These are phyloP conservation scores for Mesocricetus auratus DNA, from an alignment of 2,113 vertebrate species.

Conservation along the genomic window DNA sequence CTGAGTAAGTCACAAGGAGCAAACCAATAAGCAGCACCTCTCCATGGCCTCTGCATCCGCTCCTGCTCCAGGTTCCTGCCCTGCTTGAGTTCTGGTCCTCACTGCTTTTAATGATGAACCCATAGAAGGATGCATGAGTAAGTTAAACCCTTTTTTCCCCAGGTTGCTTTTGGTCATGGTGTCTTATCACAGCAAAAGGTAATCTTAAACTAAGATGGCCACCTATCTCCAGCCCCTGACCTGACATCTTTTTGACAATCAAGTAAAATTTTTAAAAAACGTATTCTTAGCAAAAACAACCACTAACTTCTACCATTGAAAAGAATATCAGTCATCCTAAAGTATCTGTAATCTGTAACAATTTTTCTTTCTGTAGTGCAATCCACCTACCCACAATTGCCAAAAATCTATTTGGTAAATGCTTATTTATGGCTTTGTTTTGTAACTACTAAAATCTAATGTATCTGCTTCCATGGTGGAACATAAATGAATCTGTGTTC, in stretches of 20 bases:
- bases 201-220: background rate
- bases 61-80: background rate
- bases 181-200: background rate
- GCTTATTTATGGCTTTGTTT: background rate
- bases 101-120: background rate
- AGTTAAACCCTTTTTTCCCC: background rate
- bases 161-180: background rate
- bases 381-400: background rate
- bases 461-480: background rate
- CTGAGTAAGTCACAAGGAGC: background rate
- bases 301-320: background rate
- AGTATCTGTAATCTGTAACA: background rate
- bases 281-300: background rate
- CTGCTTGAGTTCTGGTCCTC: background rate
- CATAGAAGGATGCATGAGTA: background rate
- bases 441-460: background rate
- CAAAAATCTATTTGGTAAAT: background rate
- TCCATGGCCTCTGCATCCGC: background rate
- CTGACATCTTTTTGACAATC: background rate
- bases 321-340: background rate
- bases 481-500: background rate
- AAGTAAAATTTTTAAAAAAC: background rate
- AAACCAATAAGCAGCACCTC: background rate
- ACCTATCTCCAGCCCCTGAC: background rate
- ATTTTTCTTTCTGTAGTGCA: background rate